A percentile compares a stretch with the other conserved stretches of the same genome.
phyloP scores from a whole-genome alignment of 2,888 invertebrate genomes.

The Pilophorus perplexus region DNA sequence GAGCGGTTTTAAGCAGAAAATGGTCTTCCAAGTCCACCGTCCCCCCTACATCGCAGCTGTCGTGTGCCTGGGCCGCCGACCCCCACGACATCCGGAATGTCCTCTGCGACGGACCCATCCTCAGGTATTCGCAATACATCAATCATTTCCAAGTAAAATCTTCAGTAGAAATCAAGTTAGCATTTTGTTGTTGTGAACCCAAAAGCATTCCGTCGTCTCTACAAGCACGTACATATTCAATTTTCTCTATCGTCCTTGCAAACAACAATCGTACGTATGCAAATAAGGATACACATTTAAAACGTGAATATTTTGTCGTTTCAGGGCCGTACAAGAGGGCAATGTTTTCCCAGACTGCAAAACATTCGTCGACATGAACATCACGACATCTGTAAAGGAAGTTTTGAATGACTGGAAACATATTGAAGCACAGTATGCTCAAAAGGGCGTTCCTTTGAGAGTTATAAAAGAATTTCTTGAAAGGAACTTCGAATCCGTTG shows the following conservation, averaged over 20 bases:
- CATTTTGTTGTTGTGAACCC: too few species aligned
- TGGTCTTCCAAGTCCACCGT: too few species aligned
- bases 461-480: slow-evolving; percentile 8
- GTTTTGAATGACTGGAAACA: slow-evolving; percentile 3
- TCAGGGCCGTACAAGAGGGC: slow-evolving; percentile 68
- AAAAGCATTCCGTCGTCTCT: too few species aligned
- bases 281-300: too few species aligned
- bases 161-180: too few species aligned
- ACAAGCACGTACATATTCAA: too few species aligned
- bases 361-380: slow-evolving; percentile 77
- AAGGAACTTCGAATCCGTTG: slow-evolving; percentile 10
- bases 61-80: background rate
- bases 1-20: background rate
- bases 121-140: slow-evolving; percentile 66
- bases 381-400: slow-evolving; percentile 51
- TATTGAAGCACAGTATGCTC: background rate
- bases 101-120: slow-evolving; percentile 21
- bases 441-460: background rate
- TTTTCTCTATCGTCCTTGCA: too few species aligned
- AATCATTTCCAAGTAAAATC: slow-evolving; percentile 64
- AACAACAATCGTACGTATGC: too few species aligned
- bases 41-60: too few species aligned
- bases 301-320: too few species aligned
- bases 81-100: slow-evolving; percentile 20
- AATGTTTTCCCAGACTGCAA: slow-evolving; percentile 72